A percentile compares a stretch with the other conserved stretches of the same genome.
Conservation (phyloP, 1,140 invertebrate species). For the Anastatus disparis region DNA sequence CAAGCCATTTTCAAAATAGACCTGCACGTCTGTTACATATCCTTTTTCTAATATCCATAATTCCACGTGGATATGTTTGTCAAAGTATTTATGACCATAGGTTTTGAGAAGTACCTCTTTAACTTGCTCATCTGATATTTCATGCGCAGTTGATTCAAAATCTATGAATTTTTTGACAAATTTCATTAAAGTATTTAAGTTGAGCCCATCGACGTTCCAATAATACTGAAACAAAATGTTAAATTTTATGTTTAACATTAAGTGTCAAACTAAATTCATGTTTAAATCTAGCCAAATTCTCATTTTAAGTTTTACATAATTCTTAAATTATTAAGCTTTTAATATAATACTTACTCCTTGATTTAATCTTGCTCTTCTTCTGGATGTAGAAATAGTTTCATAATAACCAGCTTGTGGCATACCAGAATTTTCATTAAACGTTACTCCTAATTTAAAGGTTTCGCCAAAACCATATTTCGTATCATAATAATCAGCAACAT, state of each 20-base stretch:
- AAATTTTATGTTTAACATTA: not conserved
- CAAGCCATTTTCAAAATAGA: slow-evolving; percentile 29
- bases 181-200: not conserved
- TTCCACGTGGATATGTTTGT: slow-evolving; percentile 45
- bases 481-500: slow-evolving; percentile 51
- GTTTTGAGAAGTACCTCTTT: slow-evolving; percentile 37
- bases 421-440: slow-evolving; percentile 44
- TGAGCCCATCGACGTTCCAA: slow-evolving; percentile 42
- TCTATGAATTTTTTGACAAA: slow-evolving; percentile 29
- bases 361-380: not conserved
- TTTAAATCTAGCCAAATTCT: too few species aligned
- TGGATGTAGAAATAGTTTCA: slow-evolving; percentile 31
- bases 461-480: slow-evolving; percentile 50
- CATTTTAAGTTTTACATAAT: too few species aligned
- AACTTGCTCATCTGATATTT: slow-evolving; percentile 41
- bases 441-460: slow-evolving; percentile 36
- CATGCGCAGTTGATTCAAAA: not conserved
- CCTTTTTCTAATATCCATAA: slow-evolving; percentile 28
- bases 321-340: too few species aligned
- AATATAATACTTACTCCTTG: slow-evolving; percentile 50
- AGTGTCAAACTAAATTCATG: too few species aligned
- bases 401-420: slow-evolving; percentile 43
- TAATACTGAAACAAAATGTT: slow-evolving; percentile 43
- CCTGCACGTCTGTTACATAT: slow-evolving; percentile 5
- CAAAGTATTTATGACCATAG: slow-evolving; percentile 18